Evolutionary conservation across 2,888 invertebrate genomes (phyloP), one percentile per base, ranked within the genome.

Genomic region (Psylliodes chrysocephalus): DNA sequence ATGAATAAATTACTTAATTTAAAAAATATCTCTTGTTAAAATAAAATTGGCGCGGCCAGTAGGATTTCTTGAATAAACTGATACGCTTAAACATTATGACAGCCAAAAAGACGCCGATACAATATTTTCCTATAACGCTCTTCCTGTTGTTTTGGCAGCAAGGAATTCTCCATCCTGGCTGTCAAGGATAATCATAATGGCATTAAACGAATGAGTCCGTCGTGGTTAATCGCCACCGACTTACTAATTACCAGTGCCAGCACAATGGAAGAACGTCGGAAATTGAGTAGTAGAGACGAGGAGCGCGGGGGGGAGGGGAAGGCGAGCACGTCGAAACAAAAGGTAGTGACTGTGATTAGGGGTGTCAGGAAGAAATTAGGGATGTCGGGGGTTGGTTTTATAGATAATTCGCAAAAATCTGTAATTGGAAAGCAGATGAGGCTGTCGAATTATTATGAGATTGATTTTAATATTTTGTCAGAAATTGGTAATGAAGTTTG

Each of bases 161-260:
- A n/a, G n/a, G 14, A 10, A 8, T 19, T 19, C 46, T 25, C 17
- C 49, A 49, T 49, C 49, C 30, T 15, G 49, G 28, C 81, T 81
- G 82, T 81, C 82, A 80, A 72, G 77, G 79, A 77, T 81, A 82
- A 82, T 82, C 82, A 82, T 82, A 81, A 82, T 81, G 71, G 79
- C 79, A 79, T 81, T 82, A 82, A 80, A 81, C 79, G 82, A 81
- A 80, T 79, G 81, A 81, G 79, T 79, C 81, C 80, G 79, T 80
- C 81, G 79, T 77, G 80, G 82, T 81, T 82, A 82, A 82, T 82
- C 81, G 80, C 74, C 78, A 76, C 78, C 77, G 82, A 82, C 82
- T 81, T 79, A 79, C 80, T 82, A 82, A 82, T 82, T 82, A 81
- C 80, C 78, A 71, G 68, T 71, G 75, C 70, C 71, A 71, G 74